phyloP scores from a whole-genome alignment of 2,113 vertebrate species.

The Rhinoderma darwinii region DNA sequence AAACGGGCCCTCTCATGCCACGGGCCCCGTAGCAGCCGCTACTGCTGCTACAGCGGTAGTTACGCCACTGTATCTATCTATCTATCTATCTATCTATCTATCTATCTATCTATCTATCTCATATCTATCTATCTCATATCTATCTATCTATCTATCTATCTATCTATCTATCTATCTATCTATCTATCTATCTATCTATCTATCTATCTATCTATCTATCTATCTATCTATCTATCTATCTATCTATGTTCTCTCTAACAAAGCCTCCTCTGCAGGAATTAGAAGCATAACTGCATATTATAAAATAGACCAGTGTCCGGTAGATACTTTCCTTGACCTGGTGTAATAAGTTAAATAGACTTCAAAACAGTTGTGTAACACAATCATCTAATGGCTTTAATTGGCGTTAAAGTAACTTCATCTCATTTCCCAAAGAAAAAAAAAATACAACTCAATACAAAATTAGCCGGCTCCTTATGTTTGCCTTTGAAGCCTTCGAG shows the following conservation, averaged over 20 bases:
- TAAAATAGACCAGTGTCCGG: too few relatives aligned
- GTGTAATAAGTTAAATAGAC: not conserved
- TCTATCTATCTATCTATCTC: not conserved
- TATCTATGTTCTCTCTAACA: too few relatives aligned
- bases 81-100: not conserved
- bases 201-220: not conserved
- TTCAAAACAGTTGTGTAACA: not conserved
- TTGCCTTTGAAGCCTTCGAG: not conserved
- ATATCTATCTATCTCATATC: not conserved
- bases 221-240: too few relatives aligned
- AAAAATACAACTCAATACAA: not conserved
- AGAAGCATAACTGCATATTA: not conserved
- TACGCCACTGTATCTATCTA: too few relatives aligned
- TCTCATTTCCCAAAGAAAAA: not conserved
- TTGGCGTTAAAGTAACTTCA: not conserved
- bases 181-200: not conserved
- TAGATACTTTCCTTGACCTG: not conserved
- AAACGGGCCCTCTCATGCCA: too few relatives aligned
- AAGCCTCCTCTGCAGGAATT: not conserved
- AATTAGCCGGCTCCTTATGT: not conserved
- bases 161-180: not conserved
- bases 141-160: slow-evolving; percentile 6
- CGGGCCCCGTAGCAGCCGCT: too few relatives aligned
- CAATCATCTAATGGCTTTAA: not conserved
- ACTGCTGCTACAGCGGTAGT: too few relatives aligned